Percentiles rank a stretch among this genome's conserved stretches.
Conservation (phyloP, 2,113 vertebrate species). For the Ranitomeya variabilis region DNA sequence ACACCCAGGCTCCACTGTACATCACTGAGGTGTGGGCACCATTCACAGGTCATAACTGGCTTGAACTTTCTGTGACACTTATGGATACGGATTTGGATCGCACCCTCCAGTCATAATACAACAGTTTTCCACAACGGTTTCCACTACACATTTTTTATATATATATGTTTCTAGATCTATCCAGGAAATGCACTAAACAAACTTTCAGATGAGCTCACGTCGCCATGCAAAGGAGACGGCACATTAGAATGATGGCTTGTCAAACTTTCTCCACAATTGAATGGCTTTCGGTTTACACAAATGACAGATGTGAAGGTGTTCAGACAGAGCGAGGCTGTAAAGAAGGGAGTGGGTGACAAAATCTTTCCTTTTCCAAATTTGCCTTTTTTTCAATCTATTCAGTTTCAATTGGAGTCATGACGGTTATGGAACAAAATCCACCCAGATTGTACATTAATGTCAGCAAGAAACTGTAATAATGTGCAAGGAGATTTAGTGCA, state of each 20-base stretch:
- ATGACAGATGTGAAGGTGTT: constrained; percentile 29
- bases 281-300: constrained; percentile 43
- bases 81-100: neutral
- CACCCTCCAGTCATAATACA: constrained; percentile 38
- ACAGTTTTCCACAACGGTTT: constrained; percentile 13
- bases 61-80: constrained; percentile 9
- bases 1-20: too few species aligned
- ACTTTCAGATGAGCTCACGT: constrained; percentile 39
- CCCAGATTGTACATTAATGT: neutral
- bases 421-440: constrained; percentile 5
- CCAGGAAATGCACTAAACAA: constrained; percentile 31
- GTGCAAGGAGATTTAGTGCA: neutral
- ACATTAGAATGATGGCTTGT: constrained; percentile 47
- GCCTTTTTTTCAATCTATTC: neutral
- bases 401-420: constrained; percentile 9
- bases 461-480: neutral
- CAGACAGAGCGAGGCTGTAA: constrained; percentile 12
- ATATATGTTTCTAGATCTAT: constrained; percentile 31
- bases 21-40: neutral
- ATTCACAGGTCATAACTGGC: neutral
- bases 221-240: neutral
- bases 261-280: constrained; percentile 48
- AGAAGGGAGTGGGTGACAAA: constrained; percentile 26
- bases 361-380: constrained; percentile 26
- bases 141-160: neutral